Conservation (phyloP, 2,888 invertebrate species). For the Acleris emargana region DNA sequence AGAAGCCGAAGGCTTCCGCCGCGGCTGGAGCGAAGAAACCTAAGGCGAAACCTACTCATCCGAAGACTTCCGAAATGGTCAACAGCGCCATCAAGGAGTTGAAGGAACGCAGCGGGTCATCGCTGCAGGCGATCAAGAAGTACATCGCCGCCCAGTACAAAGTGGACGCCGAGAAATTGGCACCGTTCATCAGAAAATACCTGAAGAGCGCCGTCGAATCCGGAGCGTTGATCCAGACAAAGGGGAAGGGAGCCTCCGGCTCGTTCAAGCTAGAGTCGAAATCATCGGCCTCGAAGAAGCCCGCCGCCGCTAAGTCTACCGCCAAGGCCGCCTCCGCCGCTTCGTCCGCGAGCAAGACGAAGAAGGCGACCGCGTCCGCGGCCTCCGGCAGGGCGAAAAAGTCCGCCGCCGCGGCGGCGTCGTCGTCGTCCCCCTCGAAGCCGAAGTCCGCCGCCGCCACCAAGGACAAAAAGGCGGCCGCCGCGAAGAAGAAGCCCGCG, state of each 20-base stretch:
- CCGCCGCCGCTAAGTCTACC: slow-evolving; percentile 40
- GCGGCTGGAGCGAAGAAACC: slow-evolving; percentile 50
- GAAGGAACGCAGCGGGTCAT: slow-evolving; percentile 85
- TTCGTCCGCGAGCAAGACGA: slow-evolving; percentile 40
- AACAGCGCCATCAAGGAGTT: slow-evolving; percentile 78
- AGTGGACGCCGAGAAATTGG: slow-evolving; percentile 82
- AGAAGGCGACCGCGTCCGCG: slow-evolving; percentile 46
- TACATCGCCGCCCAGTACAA: slow-evolving; percentile 84
- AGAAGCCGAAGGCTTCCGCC: slow-evolving; percentile 50
- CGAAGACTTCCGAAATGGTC: slow-evolving; percentile 46
- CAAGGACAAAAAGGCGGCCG: slow-evolving; percentile 41
- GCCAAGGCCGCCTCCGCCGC: slow-evolving; percentile 48
- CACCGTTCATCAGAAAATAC: slow-evolving; percentile 84
- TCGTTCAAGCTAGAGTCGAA: slow-evolving; percentile 66
- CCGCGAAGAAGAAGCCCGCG: slow-evolving; percentile 42
- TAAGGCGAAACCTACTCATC: slow-evolving; percentile 58
- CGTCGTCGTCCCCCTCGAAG: slow-evolving; percentile 38
- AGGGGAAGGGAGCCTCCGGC: slow-evolving; percentile 81
- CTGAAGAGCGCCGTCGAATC: slow-evolving; percentile 82
- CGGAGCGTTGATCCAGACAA: slow-evolving; percentile 81
- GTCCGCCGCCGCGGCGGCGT: slow-evolving; percentile 46
- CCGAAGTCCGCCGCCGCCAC: slow-evolving; percentile 42
- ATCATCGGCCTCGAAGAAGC: slow-evolving; percentile 42
- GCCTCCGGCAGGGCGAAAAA: slow-evolving; percentile 44
- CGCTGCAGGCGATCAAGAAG: slow-evolving; percentile 84